Conservation (phyloP, 92 coral and sea anemone genomes). For the Pocillopora meandrina region DNA sequence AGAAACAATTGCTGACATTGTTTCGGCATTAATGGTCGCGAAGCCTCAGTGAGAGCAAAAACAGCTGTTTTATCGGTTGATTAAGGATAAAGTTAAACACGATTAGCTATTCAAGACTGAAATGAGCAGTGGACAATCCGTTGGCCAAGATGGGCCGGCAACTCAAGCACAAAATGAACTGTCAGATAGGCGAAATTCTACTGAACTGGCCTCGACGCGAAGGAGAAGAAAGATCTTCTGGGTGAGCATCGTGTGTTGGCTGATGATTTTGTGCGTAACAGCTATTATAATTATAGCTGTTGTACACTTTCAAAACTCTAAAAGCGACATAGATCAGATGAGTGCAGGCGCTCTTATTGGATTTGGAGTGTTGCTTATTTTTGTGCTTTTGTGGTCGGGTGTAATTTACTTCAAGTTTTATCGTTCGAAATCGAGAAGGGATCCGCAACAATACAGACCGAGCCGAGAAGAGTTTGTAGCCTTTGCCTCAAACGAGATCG, state of each 20-base stretch:
- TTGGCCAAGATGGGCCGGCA: conserved; percentile 20
- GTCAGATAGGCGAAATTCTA: conserved; percentile 9
- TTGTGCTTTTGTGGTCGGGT: conserved; percentile 28
- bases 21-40: not conserved
- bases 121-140: conserved; percentile 13
- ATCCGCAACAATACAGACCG: not conserved
- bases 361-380: conserved; percentile 32
- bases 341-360: conserved; percentile 35
- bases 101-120: not conserved
- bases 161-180: conserved; percentile 4
- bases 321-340: conserved; percentile 31
- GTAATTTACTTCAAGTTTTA: conserved; percentile 35
- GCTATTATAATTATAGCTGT: conserved; percentile 38
- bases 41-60: conserved; percentile 15
- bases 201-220: conserved; percentile 1
- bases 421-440: conserved; percentile 4
- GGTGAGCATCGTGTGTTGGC: conserved; percentile 26
- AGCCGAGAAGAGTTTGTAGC: conserved; percentile 26
- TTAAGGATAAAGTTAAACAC: not conserved
- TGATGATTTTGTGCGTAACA: conserved; percentile 25
- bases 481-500: conserved; percentile 28
- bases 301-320: conserved; percentile 38
- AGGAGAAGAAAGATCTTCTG: conserved; percentile 39
- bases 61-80: not conserved
- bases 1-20: conserved; percentile 28